Base-by-base conservation (phyloP, 2,797 vertebrate species). In the Adrianichthys oophorus region DNA sequence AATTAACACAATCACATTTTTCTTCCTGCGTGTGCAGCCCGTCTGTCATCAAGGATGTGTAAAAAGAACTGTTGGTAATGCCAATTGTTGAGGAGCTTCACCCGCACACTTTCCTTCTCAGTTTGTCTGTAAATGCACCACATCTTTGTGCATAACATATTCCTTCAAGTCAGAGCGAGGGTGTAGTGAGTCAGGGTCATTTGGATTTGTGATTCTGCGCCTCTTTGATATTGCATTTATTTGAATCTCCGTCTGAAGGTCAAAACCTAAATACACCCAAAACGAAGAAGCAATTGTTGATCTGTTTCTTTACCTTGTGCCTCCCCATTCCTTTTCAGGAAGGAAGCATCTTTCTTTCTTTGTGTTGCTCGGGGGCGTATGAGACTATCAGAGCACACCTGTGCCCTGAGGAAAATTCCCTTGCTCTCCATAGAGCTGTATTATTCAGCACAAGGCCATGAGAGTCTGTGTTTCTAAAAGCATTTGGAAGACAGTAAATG, bases 361-460 rank as follows among this genome's bases (percentile, higher is more conserved):
- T 90, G 85, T 91, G 85, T 61, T 65, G 64, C 72, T 41, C 26
- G 1, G 64, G 56, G 85, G 80, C 78, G 87, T 86, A 79, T 87
- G 85, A 87, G 85, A 89, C 80, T 82, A 87, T 85, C 84, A 76
- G 85, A 82, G 78, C 85, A 89, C 87, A 91, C 60, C 65, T 90
- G 85, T 87, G 85, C 81, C 85, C 87, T 66, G 50, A 74, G 79
- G 76, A 87, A 85, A 81, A 87, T 88, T 88, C 85, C 85, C 85
- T 74, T 85, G 85, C 82, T 85, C 74, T 80, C 80, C 81, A 75
- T 82, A 79, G 86, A 86, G 85, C 83, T 74, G 77, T 81, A 86
- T 90, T 88, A 87, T 89, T 89, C 82, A 85, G 79, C 65, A 77
- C 85, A 88, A 90, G 90, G 88, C 80, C 78, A 51, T 76, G 72